These are phyloP conservation scores for Zosterops lateralis DNA, from an alignment of 2,113 vertebrate genomes.

Conservation along the genomic window DNA sequence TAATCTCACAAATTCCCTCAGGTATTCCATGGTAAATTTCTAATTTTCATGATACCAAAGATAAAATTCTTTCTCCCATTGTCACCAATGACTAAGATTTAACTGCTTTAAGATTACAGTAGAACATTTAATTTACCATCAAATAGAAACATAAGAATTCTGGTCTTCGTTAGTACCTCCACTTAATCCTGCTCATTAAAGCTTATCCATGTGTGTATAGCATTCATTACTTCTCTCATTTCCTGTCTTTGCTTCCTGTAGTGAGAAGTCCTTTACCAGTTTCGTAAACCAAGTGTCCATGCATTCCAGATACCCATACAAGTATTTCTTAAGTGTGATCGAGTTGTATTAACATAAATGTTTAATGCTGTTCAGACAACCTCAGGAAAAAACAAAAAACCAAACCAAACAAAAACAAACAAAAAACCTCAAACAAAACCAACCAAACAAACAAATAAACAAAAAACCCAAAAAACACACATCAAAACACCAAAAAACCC, in stretches of 20 bases:
- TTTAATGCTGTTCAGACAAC: neutral
- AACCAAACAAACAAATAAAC: too few species aligned
- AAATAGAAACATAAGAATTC: neutral
- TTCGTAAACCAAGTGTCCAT: neutral
- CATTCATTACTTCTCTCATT: neutral
- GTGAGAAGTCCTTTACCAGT: neutral
- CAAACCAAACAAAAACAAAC: too few species aligned
- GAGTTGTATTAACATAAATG: neutral
- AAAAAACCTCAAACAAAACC: neutral
- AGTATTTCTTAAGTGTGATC: neutral
- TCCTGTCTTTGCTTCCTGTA: neutral
- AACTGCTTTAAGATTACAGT: neutral
- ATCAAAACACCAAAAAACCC: neutral
- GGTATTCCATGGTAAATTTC: neutral
- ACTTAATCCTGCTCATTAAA: neutral
- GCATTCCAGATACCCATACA: neutral
- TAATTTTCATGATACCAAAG: neutral
- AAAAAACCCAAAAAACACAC: neutral
- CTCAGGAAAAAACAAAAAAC: neutral
- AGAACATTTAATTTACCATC: neutral
- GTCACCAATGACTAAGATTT: neutral
- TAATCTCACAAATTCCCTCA: neutral
- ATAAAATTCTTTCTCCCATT: neutral
- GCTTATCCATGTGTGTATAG: accelerated
- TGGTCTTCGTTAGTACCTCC: neutral